Percentiles rank a stretch among this genome's conserved stretches.
Evolutionary conservation across 2,888 invertebrate species (phyloP).

Genomic region (Tetragonisca angustula): DNA sequence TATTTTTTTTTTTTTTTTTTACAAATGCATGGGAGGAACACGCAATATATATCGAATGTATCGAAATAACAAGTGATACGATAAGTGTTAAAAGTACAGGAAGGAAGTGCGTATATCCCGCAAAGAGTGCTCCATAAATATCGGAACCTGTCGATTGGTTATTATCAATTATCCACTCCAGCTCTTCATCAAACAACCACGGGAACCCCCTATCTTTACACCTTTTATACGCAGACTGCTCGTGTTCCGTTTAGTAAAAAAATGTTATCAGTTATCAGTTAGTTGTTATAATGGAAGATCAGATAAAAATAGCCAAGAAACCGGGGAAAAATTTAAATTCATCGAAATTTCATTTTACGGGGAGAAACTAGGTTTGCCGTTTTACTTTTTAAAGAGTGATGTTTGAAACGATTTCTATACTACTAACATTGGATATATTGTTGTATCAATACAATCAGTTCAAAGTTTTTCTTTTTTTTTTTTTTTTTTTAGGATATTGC

Average conservation of each 20-base stretch:
- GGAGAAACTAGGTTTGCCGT: too few species aligned
- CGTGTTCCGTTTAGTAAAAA: slow-evolving; percentile 24
- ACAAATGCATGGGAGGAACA: background rate
- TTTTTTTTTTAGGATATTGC: background rate
- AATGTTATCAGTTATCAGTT: slow-evolving; percentile 33
- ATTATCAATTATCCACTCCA: slow-evolving; percentile 58
- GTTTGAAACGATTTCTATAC: too few species aligned
- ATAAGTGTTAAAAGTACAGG: slow-evolving; percentile 47
- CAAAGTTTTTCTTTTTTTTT: too few species aligned
- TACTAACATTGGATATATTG: too few species aligned
- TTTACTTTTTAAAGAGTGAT: too few species aligned
- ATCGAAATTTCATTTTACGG: background rate
- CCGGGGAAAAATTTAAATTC: background rate
- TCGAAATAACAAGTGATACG: slow-evolving; percentile 21
- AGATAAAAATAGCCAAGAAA: background rate
- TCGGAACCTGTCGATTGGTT: slow-evolving; percentile 54
- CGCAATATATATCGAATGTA: background rate
- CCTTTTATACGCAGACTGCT: slow-evolving; percentile 42
- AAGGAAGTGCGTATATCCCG: slow-evolving; percentile 42
- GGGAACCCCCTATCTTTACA: slow-evolving; percentile 38
- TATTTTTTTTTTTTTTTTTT: background rate
- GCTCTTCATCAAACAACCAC: slow-evolving; percentile 43
- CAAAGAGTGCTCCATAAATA: slow-evolving; percentile 55
- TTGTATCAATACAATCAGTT: too few species aligned
- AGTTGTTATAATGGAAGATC: background rate